A percentile compares a stretch with the other conserved stretches of the same genome.
Conservation (phyloP, 2,797 vertebrate species). For the Linurgus olivaceus region DNA sequence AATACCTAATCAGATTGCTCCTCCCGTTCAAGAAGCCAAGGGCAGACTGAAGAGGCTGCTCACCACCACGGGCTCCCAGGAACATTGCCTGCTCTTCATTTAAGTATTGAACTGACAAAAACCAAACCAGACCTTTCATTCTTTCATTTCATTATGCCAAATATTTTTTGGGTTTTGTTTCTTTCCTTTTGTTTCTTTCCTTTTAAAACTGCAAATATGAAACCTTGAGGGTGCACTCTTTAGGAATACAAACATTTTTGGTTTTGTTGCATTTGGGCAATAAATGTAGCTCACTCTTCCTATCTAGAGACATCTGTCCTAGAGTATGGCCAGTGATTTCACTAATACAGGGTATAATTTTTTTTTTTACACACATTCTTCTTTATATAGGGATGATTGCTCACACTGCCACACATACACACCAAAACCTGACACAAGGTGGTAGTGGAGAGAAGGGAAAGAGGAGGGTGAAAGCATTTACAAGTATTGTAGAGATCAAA, state of each 20-base stretch:
- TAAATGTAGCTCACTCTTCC: not conserved
- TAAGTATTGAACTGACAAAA: not conserved
- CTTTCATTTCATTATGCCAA: not conserved
- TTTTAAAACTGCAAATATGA: not conserved
- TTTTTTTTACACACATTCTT: not conserved
- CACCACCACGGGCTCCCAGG: not conserved
- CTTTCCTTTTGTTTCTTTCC: not conserved
- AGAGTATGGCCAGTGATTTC: not conserved
- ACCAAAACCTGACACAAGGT: slow-evolving; percentile 27
- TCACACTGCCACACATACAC: not conserved
- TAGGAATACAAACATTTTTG: not conserved
- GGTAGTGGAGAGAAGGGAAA: slow-evolving; percentile 29
- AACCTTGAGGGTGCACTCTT: accelerated
- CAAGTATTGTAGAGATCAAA: not conserved
- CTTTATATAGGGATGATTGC: not conserved
- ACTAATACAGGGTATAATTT: not conserved
- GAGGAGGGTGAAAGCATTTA: not conserved
- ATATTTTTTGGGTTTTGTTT: not conserved
- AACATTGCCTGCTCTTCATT: not conserved
- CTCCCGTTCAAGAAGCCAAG: not conserved
- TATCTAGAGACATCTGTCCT: not conserved
- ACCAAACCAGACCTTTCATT: not conserved
- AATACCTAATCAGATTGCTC: not conserved
- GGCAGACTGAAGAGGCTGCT: not conserved
- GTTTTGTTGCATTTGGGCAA: not conserved